Evolutionary conservation across 2,113 vertebrate species (phyloP), one percentile per base, ranked within the genome.

Genomic region (Hippopotamus amphibius): DNA sequence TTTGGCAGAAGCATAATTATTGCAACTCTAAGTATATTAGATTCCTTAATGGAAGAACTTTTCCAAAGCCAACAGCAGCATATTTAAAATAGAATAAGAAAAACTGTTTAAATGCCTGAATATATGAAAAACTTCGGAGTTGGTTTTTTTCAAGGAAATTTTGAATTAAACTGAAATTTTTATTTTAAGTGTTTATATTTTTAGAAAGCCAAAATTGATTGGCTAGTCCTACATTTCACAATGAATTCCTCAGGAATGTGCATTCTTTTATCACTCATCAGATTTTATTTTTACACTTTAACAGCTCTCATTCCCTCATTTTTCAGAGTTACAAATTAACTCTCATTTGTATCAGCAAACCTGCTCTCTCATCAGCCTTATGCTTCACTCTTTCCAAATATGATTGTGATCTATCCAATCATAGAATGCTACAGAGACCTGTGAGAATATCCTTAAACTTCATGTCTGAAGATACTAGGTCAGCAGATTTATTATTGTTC

Each of bases 161-260:
- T 85, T 84, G 3, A 69, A 55, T 74, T 41, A 22, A 93, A 69
- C 28, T 85, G 2, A 55, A 61, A 59, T 24, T 82, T 96, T 74
- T 26, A 66, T 30, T 69, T 68, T 61, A 92, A 90, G 3, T 55
- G 2, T 93, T 93, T 92, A 19, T 79, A 59, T 63, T 90, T 97
- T 93, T 37, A 91, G 15, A 41, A 95, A 92, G 3, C 4, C 10
- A 89, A 91, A 79, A 72, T 90, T 63, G 5, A 93, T 66, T 91
- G 43, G 72, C 4, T 76, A 43, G 17, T 19, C 24, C 21, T 76
- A 53, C 2, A 16, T 69, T 95, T 84, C 8, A 26, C 41, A 88
- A 16, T 93, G 22, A 57, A 81, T 91, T 57, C 5, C 22, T 66
- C 85, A 71, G 30, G 4, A 24, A 94, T 7, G 63, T 63, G 26